A percentile compares a stretch with the other conserved stretches of the same genome.
These are phyloP conservation scores for Sweltsa coloradensis DNA, from an alignment of 1,140 invertebrate genomes.

Conservation along the genomic window DNA sequence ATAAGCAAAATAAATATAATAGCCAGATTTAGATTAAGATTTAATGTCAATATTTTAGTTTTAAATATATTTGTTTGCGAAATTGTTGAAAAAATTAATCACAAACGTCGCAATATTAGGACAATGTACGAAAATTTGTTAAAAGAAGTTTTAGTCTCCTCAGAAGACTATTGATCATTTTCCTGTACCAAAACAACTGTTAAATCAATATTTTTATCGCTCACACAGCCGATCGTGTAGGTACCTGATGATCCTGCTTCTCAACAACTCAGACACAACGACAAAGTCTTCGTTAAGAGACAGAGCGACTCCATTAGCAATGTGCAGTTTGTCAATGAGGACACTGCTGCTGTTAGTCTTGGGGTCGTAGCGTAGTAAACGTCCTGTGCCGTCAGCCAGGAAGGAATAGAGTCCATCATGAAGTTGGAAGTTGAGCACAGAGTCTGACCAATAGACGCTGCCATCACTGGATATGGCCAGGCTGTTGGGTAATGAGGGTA, in stretches of 20 bases:
- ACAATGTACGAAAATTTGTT: too few species aligned
- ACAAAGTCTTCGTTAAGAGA: conserved; percentile 61
- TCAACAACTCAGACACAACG: conserved; percentile 49
- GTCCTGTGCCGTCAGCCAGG: conserved; percentile 54
- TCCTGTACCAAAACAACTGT: too few species aligned
- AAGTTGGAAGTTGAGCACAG: conserved; percentile 45
- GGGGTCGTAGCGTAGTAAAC: conserved; percentile 54
- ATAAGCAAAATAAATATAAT: too few species aligned
- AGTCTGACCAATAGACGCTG: conserved; percentile 67
- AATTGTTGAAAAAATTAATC: too few species aligned
- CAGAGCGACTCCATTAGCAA: conserved; percentile 69
- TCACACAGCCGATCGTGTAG: too few species aligned
- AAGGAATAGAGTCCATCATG: conserved; percentile 43
- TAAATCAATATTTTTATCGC: too few species aligned
- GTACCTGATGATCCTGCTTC: conserved; percentile 34
- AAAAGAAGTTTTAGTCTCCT: too few species aligned
- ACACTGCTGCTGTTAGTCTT: conserved; percentile 47
- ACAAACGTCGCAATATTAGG: too few species aligned
- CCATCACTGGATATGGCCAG: conserved; percentile 58
- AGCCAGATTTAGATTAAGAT: too few species aligned
- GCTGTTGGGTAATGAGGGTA: conserved; percentile 42
- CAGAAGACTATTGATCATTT: too few species aligned
- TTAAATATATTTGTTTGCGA: too few species aligned
- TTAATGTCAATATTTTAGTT: too few species aligned
- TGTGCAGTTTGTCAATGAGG: conserved; percentile 52